phyloP scores from a whole-genome alignment of 2,797 vertebrate species.

The Fistularia commersonii region DNA sequence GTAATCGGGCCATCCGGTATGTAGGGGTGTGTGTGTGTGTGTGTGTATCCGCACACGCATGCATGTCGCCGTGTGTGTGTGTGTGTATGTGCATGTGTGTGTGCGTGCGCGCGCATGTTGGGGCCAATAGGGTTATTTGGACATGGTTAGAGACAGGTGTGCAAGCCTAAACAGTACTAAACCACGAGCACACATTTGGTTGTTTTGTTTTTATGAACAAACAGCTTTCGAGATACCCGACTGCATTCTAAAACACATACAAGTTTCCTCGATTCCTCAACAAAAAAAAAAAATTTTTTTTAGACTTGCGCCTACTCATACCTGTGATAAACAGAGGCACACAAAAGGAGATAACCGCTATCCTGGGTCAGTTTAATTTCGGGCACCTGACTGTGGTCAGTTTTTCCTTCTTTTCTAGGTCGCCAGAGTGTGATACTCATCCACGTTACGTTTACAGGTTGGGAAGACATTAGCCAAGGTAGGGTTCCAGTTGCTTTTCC shows the following conservation, averaged over 20 bases:
- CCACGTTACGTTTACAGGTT: constrained; percentile 41
- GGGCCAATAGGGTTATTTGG: constrained; percentile 48
- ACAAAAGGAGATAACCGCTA: constrained; percentile 28
- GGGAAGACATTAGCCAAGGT: constrained; percentile 53
- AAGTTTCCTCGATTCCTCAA: constrained; percentile 24
- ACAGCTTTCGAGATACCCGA: too few relatives aligned
- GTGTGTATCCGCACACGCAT: too few relatives aligned
- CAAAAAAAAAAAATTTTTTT: too few relatives aligned
- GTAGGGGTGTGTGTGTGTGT: constrained; percentile 22
- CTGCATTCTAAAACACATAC: too few relatives aligned
- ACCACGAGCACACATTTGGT: constrained; percentile 9
- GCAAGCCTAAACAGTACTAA: constrained; percentile 54
- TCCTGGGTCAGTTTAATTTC: constrained; percentile 35
- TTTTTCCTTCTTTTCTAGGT: constrained; percentile 48
- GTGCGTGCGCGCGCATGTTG: constrained; percentile 20
- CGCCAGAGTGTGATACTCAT: constrained; percentile 53
- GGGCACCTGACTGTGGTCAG: constrained; percentile 42
- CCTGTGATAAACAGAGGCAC: constrained; percentile 25
- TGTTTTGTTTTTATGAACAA: background rate
- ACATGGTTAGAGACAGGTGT: constrained; percentile 73
- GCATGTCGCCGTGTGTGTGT: too few relatives aligned
- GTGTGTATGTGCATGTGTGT: constrained; percentile 16
- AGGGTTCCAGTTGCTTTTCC: too few relatives aligned
- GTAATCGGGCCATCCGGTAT: constrained; percentile 74
- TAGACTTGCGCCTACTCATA: constrained; percentile 13